A percentile compares a stretch with the other conserved stretches of the same genome.
Evolutionary conservation across 2,888 invertebrate species (phyloP).

Genomic region (Pantelozetes paolii): DNA sequence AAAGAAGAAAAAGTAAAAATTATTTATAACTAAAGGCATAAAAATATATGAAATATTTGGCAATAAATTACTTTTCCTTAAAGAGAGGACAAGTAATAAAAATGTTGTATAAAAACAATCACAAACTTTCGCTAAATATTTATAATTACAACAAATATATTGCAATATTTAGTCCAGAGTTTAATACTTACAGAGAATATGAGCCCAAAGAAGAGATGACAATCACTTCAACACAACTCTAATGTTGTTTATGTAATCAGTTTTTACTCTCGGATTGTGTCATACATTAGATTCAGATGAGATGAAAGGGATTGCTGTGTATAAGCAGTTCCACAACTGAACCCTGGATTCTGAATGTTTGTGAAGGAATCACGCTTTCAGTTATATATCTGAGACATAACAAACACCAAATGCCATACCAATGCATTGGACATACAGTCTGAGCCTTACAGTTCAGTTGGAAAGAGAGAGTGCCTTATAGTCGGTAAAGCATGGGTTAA

Average conservation of each 20-base stretch:
- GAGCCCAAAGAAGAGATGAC: not conserved
- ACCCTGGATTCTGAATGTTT: not conserved
- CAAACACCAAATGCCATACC: not conserved
- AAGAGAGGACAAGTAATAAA: no score
- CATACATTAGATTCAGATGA: not conserved
- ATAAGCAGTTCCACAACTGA: not conserved
- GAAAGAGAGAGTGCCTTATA: not conserved
- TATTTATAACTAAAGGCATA: no score
- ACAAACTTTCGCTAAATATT: not conserved
- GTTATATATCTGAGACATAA: not conserved
- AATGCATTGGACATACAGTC: not conserved
- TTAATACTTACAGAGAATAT: not conserved
- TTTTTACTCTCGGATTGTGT: not conserved
- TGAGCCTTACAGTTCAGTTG: not conserved
- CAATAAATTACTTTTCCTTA: no score
- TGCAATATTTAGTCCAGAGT: not conserved
- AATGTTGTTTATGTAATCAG: no score
- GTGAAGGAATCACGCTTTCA: not conserved
- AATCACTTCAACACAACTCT: not conserved
- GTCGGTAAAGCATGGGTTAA: not conserved
- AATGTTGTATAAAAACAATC: no score
- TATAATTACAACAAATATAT: not conserved
- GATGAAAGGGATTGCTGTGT: not conserved
- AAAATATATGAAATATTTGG: no score
- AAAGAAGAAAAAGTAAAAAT: not conserved